phyloP scores from a whole-genome alignment of 2,888 invertebrate genomes.

The Rhorus exstirpatorius region DNA sequence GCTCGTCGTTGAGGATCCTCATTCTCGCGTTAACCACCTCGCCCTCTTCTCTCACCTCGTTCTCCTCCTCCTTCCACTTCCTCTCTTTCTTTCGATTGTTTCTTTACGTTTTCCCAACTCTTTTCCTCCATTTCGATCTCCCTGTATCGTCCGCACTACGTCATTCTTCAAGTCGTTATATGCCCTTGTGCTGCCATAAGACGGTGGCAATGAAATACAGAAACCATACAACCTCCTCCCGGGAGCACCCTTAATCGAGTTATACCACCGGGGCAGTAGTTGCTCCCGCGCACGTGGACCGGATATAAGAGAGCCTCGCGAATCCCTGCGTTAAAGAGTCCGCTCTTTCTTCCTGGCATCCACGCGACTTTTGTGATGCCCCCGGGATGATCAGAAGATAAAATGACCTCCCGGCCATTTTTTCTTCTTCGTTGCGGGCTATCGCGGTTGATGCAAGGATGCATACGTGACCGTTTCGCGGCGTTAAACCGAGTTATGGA shows the following conservation, averaged over 20 bases:
- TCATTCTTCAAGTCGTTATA: conserved; percentile 33
- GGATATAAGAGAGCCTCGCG: conserved; percentile 69
- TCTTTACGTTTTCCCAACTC: conserved; percentile 43
- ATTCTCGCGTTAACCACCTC: conserved; percentile 78
- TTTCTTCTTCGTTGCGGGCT: not conserved
- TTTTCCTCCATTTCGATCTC: not conserved
- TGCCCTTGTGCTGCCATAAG: not conserved
- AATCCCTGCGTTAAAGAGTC: not conserved
- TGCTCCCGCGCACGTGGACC: conserved; percentile 70
- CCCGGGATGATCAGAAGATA: not conserved
- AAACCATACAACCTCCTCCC: conserved; percentile 10
- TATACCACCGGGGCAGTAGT: conserved; percentile 75
- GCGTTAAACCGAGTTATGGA: conserved; percentile 12
- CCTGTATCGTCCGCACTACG: conserved; percentile 5
- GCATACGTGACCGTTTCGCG: conserved; percentile 4
- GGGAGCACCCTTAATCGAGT: conserved; percentile 77
- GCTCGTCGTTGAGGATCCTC: conserved; percentile 76
- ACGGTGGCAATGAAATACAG: conserved; percentile 57
- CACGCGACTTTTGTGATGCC: conserved; percentile 5
- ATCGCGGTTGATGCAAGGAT: conserved; percentile 5
- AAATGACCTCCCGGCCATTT: too few species aligned
- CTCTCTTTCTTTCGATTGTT: not conserved
- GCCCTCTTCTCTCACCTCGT: conserved; percentile 73
- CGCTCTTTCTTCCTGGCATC: not conserved
- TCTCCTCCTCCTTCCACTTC: conserved; percentile 47